Conservation (phyloP, 2,113 vertebrate genomes). For the Hemicordylus capensis region DNA sequence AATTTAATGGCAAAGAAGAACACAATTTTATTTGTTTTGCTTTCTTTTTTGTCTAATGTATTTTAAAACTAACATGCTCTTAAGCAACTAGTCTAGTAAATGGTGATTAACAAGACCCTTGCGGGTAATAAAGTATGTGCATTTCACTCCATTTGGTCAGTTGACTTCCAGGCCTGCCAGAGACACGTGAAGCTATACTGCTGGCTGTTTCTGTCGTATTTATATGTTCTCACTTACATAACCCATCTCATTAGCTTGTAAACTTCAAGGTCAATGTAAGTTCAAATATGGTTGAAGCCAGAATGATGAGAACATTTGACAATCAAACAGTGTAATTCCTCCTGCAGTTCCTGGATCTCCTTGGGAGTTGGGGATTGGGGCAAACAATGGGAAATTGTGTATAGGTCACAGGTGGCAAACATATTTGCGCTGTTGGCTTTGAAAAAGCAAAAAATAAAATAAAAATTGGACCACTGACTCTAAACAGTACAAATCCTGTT, state of each 20-base stretch:
- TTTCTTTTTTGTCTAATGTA: not conserved
- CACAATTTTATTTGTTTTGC: too few relatives aligned
- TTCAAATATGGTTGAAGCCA: constrained; percentile 32
- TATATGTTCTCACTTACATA: constrained; percentile 42
- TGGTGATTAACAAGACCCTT: not conserved
- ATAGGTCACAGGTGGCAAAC: constrained; percentile 10
- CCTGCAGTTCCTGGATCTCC: not conserved
- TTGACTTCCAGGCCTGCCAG: constrained; percentile 10
- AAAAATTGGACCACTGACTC: not conserved
- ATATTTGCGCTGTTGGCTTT: constrained; percentile 31
- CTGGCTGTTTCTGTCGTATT: not conserved
- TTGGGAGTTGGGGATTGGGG: not conserved
- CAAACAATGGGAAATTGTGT: constrained; percentile 13
- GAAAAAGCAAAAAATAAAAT: not conserved
- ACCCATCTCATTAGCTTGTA: constrained; percentile 9
- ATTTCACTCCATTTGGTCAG: constrained; percentile 16
- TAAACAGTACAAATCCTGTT: not conserved
- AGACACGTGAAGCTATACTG: not conserved
- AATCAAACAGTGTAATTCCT: constrained; percentile 15
- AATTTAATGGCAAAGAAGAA: not conserved
- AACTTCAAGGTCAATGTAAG: constrained; percentile 34
- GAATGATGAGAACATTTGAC: not conserved
- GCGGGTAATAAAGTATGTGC: constrained; percentile 12
- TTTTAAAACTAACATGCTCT: not conserved
- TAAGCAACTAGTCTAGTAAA: not conserved